Conservation (phyloP, 2,797 vertebrate genomes). For the Cyprinella venusta region DNA sequence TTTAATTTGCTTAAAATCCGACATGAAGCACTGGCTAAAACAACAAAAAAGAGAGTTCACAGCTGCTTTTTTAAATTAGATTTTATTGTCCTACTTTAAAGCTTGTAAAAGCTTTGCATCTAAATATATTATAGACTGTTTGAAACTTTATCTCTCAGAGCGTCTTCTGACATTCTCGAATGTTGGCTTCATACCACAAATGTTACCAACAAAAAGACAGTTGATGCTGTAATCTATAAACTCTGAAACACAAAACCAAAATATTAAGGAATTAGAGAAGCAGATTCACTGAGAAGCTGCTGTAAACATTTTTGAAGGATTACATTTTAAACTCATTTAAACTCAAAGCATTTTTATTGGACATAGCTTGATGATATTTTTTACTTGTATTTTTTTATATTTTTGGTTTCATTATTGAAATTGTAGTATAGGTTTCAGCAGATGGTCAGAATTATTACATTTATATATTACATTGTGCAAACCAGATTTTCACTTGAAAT, state of each 20-base stretch:
- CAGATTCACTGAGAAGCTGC: neutral
- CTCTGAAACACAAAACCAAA: constrained; percentile 23
- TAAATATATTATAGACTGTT: neutral
- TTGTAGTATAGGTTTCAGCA: neutral
- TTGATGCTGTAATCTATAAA: constrained; percentile 5
- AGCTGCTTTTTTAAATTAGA: neutral
- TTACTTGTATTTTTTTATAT: neutral
- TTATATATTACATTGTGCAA: neutral
- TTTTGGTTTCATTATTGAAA: neutral
- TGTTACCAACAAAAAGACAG: constrained; percentile 29
- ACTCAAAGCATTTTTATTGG: neutral
- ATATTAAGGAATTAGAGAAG: neutral
- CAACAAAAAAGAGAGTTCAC: neutral
- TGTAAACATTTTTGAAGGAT: neutral
- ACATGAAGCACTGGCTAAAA: neutral
- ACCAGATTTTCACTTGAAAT: neutral
- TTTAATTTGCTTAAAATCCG: neutral
- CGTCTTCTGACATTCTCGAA: neutral
- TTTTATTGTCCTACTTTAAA: neutral
- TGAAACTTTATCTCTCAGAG: constrained; percentile 1
- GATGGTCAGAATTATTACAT: neutral
- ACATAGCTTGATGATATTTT: neutral
- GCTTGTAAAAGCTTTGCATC: neutral
- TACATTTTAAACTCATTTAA: no score
- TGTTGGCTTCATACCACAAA: neutral